Evolutionary conservation across 2,888 invertebrate genomes (phyloP).

Genomic region (Drosophila niveifrons): DNA sequence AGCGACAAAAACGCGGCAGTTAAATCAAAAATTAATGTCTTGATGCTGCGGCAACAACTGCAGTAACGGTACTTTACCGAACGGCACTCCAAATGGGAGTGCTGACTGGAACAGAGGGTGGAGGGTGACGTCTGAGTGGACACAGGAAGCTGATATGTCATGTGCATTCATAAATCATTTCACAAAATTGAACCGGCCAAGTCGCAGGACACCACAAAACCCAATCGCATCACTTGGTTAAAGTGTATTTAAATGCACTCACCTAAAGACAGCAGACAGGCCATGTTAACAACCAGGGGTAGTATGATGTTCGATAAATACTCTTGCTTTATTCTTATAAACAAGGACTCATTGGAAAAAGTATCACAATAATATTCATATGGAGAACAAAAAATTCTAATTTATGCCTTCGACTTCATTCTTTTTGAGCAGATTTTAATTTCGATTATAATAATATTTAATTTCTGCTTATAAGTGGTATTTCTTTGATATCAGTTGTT

Average conservation of each 20-base stretch:
- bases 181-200: slow-evolving; percentile 73
- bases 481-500: too few species aligned
- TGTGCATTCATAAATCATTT: slow-evolving; percentile 84
- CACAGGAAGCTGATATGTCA: slow-evolving; percentile 84
- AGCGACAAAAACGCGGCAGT: slow-evolving; percentile 37
- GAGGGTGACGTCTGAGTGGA: not conserved
- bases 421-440: too few species aligned
- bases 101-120: not conserved
- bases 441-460: too few species aligned
- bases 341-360: too few species aligned
- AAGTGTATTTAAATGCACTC: slow-evolving; percentile 48
- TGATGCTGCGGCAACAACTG: slow-evolving; percentile 68
- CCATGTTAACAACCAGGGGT: too few species aligned
- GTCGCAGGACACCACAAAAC: slow-evolving; percentile 43
- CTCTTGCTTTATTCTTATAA: not conserved
- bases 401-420: too few species aligned
- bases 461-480: too few species aligned
- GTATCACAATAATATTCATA: too few species aligned
- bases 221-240: slow-evolving; percentile 54
- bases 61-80: slow-evolving; percentile 26
- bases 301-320: not conserved
- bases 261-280: slow-evolving; percentile 10
- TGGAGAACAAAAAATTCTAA: too few species aligned
- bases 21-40: slow-evolving; percentile 73
- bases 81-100: not conserved